Percentiles rank a stretch among this genome's conserved stretches.
phyloP scores from a whole-genome alignment of 2,113 vertebrate species.

The Microcebus lehilahytsara region DNA sequence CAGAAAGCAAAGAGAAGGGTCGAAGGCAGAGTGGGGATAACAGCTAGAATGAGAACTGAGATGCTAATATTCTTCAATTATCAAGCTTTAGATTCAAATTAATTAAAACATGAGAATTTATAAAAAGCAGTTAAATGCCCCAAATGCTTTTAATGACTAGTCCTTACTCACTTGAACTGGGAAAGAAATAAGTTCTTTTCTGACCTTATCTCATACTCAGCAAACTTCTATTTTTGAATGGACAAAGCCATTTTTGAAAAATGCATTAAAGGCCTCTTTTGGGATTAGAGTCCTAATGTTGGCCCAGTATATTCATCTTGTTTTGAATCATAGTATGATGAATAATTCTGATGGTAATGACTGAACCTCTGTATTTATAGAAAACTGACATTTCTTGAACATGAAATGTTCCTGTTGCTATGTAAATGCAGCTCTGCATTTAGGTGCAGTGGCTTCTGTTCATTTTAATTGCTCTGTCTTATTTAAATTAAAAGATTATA shows the following conservation, averaged over 20 bases:
- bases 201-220: conserved; percentile 28
- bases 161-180: conserved; percentile 2
- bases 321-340: conserved; percentile 72
- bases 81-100: not conserved
- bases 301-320: conserved; percentile 58
- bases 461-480: conserved; percentile 69
- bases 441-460: conserved; percentile 74
- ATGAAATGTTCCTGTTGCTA: conserved; percentile 69
- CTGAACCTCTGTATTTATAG: conserved; percentile 78
- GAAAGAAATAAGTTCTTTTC: not conserved
- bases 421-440: conserved; percentile 72
- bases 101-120: conserved; percentile 8
- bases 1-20: not conserved
- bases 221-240: conserved; percentile 48
- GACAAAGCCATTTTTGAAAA: conserved; percentile 53
- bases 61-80: not conserved
- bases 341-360: conserved; percentile 77
- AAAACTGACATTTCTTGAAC: conserved; percentile 79
- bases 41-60: not conserved
- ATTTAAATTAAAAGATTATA: conserved; percentile 56
- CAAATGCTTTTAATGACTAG: not conserved
- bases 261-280: conserved; percentile 52
- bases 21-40: too few relatives aligned
- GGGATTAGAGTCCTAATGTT: conserved; percentile 54
- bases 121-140: not conserved